Conservation (phyloP, 1,140 invertebrate species). For the Listronotus oregonensis region DNA sequence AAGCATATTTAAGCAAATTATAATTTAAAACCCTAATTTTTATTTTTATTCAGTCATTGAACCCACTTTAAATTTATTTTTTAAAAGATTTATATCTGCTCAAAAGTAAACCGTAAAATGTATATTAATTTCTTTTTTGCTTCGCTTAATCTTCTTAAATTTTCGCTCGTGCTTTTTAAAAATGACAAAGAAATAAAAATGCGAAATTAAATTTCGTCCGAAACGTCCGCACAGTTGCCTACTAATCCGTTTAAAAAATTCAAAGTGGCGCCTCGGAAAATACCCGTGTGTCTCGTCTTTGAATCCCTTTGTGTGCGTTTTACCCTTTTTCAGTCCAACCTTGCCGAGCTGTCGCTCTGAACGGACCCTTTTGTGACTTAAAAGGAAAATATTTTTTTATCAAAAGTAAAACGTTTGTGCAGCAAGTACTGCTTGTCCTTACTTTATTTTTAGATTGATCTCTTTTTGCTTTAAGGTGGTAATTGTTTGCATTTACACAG, state of each 20-base stretch:
- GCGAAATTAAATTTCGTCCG: conserved; percentile 11
- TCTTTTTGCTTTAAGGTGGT: too few relatives aligned
- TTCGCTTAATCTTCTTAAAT: conserved; percentile 23
- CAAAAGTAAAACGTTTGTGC: conserved; percentile 31
- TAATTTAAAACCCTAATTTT: too few relatives aligned
- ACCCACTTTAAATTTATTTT: too few relatives aligned
- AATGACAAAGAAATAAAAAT: conserved; percentile 23
- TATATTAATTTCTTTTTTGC: too few relatives aligned
- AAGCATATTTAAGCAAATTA: too few relatives aligned
- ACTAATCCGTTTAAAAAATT: conserved; percentile 39
- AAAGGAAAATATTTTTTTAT: conserved; percentile 18
- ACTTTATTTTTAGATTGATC: not conserved
- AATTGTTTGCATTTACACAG: too few relatives aligned
- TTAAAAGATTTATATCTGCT: too few relatives aligned
- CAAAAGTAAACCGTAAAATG: too few relatives aligned
- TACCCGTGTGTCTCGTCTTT: conserved; percentile 44
- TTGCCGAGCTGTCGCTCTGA: conserved; percentile 44
- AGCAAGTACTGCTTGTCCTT: conserved; percentile 27
- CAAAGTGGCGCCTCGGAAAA: conserved; percentile 37
- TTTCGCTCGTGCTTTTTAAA: conserved; percentile 14
- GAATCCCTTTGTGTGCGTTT: conserved; percentile 45
- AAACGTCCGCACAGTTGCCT: conserved; percentile 27
- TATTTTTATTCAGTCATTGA: too few relatives aligned
- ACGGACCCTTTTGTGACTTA: conserved; percentile 37
- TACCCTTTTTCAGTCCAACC: conserved; percentile 36